These are phyloP conservation scores for Cyprinodon brontotheroides DNA, from an alignment of 2,113 vertebrate genomes.

Conservation along the genomic window DNA sequence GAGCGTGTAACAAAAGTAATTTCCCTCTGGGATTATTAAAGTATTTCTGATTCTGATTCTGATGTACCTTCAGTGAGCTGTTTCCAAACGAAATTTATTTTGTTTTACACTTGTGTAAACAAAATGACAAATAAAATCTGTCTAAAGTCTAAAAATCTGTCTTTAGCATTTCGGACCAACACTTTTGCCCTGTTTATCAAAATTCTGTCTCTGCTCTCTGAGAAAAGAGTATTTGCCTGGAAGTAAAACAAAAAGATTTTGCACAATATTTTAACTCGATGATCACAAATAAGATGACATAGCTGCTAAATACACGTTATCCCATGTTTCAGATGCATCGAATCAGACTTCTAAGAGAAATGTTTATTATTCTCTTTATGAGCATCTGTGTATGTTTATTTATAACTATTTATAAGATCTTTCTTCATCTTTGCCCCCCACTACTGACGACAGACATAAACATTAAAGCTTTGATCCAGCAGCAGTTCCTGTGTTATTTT, in stretches of 20 bases:
- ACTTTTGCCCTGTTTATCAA: not conserved
- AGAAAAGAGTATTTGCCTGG: not conserved
- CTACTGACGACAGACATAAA: not conserved
- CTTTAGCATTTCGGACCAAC: constrained; percentile 3
- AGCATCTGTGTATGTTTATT: not conserved
- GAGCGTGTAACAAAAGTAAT: too few relatives aligned
- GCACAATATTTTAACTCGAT: not conserved
- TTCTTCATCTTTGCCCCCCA: not conserved
- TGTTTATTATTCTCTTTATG: not conserved
- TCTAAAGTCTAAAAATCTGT: not conserved
- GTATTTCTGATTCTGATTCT: too few relatives aligned
- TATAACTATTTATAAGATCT: not conserved
- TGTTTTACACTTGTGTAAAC: too few relatives aligned
- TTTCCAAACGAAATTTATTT: too few relatives aligned
- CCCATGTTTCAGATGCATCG: not conserved
- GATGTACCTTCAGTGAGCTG: not conserved
- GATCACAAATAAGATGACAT: not conserved
- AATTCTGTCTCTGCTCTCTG: not conserved
- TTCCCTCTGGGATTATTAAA: too few relatives aligned
- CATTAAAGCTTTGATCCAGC: not conserved
- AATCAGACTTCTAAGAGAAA: not conserved
- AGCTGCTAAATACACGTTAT: too few relatives aligned
- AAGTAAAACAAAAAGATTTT: too few relatives aligned
- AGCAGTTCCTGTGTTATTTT: not conserved
- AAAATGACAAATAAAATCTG: not conserved